Conservation (phyloP, 2,113 vertebrate species). For the Scophthalmus maximus region DNA sequence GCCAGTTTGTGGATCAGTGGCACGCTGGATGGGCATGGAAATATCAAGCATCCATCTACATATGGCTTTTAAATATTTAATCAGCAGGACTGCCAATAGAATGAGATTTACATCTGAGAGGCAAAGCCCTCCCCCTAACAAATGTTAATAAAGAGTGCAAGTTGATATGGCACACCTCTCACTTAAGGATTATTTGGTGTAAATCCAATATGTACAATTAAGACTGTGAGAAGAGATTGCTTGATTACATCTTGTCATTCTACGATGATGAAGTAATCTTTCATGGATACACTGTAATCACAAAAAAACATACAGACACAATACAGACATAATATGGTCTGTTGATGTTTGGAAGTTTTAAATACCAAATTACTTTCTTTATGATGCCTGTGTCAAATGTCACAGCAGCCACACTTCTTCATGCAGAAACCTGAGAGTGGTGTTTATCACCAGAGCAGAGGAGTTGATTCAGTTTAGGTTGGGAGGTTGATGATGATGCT, state of each 20-base stretch:
- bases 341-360: slow-evolving; percentile 11
- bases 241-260: too few species aligned
- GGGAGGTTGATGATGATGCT: slow-evolving; percentile 44
- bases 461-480: slow-evolving; percentile 24
- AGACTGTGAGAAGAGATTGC: neutral
- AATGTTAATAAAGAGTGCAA: neutral
- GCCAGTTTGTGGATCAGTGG: slow-evolving; percentile 51
- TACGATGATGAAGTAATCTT: neutral
- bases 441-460: slow-evolving; percentile 10
- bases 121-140: slow-evolving; percentile 11
- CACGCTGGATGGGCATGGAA: slow-evolving; percentile 30
- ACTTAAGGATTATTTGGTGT: neutral
- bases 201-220: neutral
- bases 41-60: slow-evolving; percentile 65
- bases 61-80: slow-evolving; percentile 71
- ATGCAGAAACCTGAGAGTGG: too few species aligned
- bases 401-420: slow-evolving; percentile 22
- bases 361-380: too few species aligned
- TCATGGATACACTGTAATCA: neutral
- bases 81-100: slow-evolving; percentile 47
- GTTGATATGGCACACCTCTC: neutral
- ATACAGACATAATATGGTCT: neutral
- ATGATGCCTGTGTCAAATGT: neutral
- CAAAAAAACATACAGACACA: neutral
- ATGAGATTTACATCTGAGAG: slow-evolving; percentile 46